phyloP scores from a whole-genome alignment of 2,797 vertebrate genomes.

The Tiaroga cobitis region DNA sequence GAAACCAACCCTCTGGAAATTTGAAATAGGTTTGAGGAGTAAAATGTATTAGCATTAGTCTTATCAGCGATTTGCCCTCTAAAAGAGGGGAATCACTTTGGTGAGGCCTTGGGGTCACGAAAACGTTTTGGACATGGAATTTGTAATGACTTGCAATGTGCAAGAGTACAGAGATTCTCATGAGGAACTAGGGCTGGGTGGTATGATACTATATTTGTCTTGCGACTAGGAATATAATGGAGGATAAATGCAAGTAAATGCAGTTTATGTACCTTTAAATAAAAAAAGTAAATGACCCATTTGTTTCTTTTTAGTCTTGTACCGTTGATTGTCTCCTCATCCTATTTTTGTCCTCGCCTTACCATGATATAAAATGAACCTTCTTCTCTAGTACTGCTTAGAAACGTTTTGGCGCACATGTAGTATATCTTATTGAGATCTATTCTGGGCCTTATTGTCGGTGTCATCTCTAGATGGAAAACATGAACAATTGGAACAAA shows the following conservation, averaged over 20 bases:
- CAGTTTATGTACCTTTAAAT: background rate
- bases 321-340: background rate
- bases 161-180: background rate
- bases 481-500: constrained; percentile 23
- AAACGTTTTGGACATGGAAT: constrained; percentile 14
- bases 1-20: constrained; percentile 42
- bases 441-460: constrained; percentile 12
- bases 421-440: constrained; percentile 11
- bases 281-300: background rate
- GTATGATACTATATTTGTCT: background rate
- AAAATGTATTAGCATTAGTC: constrained; percentile 29
- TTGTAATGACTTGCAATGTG: constrained; percentile 23
- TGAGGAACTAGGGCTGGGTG: background rate
- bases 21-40: constrained; percentile 23
- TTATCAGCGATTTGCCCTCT: constrained; percentile 29
- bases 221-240: background rate
- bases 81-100: constrained; percentile 41
- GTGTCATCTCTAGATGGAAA: constrained; percentile 23
- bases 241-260: background rate
- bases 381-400: background rate
- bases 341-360: background rate
- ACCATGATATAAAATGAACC: background rate
- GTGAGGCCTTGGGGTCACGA: constrained; percentile 13
- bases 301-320: background rate
- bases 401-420: background rate